Evolutionary conservation across 2,888 invertebrate genomes (phyloP).

Genomic region (Watsonalla binaria): DNA sequence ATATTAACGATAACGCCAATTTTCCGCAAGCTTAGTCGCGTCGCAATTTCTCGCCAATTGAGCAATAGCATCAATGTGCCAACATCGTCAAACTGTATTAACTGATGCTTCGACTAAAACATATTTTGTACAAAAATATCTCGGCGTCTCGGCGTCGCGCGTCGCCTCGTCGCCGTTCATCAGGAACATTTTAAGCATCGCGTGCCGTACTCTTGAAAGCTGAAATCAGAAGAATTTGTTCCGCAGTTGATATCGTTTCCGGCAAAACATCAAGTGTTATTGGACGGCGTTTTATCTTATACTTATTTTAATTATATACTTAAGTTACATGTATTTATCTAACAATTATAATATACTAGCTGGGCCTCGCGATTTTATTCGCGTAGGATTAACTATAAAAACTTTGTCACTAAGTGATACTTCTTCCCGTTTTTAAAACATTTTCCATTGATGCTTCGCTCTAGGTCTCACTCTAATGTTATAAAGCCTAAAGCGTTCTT

Average conservation of each 20-base stretch:
- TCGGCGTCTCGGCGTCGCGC: constrained; percentile 9
- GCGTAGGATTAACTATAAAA: too few species aligned
- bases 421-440: too few species aligned
- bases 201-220: not conserved
- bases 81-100: constrained; percentile 33
- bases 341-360: not conserved
- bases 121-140: constrained; percentile 28
- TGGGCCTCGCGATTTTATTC: too few species aligned
- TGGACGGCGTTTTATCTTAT: not conserved
- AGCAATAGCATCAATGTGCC: constrained; percentile 66
- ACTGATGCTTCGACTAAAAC: constrained; percentile 33
- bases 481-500: too few species aligned
- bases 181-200: too few species aligned
- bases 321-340: not conserved
- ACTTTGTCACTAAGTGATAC: too few species aligned
- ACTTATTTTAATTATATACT: not conserved
- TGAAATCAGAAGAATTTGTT: too few species aligned
- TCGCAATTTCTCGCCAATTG: constrained; percentile 78
- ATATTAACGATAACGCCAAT: constrained; percentile 79
- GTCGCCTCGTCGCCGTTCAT: too few species aligned
- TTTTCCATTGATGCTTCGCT: too few species aligned
- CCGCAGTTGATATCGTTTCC: too few species aligned
- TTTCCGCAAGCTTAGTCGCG: constrained; percentile 75
- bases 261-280: too few species aligned
- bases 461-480: too few species aligned